Percentiles rank a stretch among this genome's conserved stretches.
Conservation (phyloP, 2,888 invertebrate genomes). For the Dicycla oo region DNA sequence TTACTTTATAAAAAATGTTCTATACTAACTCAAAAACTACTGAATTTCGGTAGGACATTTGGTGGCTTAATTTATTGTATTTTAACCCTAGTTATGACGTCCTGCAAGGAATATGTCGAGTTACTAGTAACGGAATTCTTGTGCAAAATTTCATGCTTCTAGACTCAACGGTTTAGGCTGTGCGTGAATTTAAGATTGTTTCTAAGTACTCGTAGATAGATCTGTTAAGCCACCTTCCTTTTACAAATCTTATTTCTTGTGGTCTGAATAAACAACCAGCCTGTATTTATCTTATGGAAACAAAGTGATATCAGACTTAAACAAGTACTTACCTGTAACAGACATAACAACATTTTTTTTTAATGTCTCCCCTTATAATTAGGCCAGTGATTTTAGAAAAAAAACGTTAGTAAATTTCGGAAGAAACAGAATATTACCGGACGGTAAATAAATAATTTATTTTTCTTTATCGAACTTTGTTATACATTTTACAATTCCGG, state of each 20-base stretch:
- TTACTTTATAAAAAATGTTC: no score
- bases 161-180: background rate
- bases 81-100: no score
- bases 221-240: background rate
- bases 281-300: background rate
- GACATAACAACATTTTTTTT: no score
- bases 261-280: background rate
- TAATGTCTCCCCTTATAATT: no score
- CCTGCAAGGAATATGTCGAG: no score
- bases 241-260: background rate
- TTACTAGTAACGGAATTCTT: no score
- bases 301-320: background rate
- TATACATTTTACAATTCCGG: background rate
- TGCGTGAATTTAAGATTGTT: background rate
- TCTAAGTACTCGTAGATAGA: background rate
- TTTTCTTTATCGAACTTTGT: background rate
- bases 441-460: background rate
- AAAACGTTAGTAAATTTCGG: background rate
- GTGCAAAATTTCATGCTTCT: background rate
- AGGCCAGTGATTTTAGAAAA: background rate
- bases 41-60: no score
- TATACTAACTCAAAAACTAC: no score
- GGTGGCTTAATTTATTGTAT: no score
- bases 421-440: background rate
- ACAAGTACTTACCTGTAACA: background rate